Percentiles rank a stretch among this genome's conserved stretches.
These are phyloP conservation scores for Eueremaeus valkanovi DNA, from an alignment of 2,888 invertebrate species.

Conservation along the genomic window DNA sequence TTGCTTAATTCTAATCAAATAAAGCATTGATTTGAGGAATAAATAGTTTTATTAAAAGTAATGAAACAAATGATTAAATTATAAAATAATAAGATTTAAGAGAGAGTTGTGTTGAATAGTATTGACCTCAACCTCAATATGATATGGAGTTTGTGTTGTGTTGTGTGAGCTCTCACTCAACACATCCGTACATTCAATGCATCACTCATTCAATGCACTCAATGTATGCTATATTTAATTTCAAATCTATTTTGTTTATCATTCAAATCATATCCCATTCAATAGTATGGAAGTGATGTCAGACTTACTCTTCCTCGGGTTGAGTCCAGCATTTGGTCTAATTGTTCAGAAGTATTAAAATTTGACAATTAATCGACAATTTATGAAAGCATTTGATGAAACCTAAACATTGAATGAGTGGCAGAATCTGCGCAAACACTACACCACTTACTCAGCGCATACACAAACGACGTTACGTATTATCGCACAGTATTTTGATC, in stretches of 20 bases:
- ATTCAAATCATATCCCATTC: too few species aligned
- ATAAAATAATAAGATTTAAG: not conserved
- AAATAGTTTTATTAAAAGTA: not conserved
- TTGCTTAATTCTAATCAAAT: too few species aligned
- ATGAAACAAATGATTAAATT: not conserved
- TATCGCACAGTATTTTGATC: not conserved
- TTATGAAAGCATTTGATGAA: not conserved
- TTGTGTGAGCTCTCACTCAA: not conserved
- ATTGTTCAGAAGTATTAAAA: not conserved
- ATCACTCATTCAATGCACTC: not conserved
- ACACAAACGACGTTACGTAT: not conserved
- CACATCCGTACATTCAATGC: not conserved
- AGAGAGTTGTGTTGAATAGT: not conserved
- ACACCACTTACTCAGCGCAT: not conserved
- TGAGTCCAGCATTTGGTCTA: conserved; percentile 18
- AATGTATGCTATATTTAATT: too few species aligned
- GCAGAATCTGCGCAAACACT: not conserved
- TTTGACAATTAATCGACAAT: not conserved
- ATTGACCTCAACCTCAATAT: conserved; percentile 27
- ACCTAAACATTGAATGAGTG: conserved; percentile 1
- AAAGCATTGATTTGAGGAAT: not conserved
- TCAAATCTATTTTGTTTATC: too few species aligned
- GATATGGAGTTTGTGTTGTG: conserved; percentile 28
- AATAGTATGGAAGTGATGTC: not conserved
- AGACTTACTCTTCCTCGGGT: conserved; percentile 2